Conservation (phyloP, 2,797 vertebrate genomes). For the Xenops minutus region DNA sequence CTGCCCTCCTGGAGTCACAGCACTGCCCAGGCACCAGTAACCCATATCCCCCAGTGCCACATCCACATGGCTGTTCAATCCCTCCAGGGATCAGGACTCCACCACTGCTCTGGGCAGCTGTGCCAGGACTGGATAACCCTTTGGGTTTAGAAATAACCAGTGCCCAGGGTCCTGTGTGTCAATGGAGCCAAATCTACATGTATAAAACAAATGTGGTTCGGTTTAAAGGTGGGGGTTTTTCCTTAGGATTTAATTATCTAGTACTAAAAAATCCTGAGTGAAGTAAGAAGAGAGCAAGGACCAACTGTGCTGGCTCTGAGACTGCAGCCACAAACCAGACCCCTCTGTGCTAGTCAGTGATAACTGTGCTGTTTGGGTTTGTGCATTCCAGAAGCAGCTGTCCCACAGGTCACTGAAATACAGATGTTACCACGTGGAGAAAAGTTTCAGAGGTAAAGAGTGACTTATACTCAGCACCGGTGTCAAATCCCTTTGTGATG, state of each 20-base stretch:
- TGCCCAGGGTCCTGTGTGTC: neutral
- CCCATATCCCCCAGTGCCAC: neutral
- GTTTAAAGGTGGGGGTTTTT: neutral
- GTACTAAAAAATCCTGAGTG: neutral
- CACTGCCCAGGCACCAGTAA: neutral
- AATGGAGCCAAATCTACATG: neutral
- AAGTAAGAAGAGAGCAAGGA: neutral
- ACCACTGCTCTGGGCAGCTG: neutral
- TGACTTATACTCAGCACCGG: neutral
- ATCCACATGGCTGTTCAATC: neutral
- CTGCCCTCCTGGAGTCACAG: neutral
- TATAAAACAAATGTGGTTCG: neutral
- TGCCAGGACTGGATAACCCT: neutral
- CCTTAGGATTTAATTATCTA: neutral
- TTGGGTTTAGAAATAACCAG: neutral
- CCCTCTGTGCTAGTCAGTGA: rapidly evolving
- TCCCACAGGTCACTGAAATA: neutral
- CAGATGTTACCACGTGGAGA: neutral
- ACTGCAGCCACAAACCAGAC: neutral
- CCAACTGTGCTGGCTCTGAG: neutral
- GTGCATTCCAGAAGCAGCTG: neutral
- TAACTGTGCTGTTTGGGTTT: rapidly evolving
- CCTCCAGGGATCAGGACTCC: neutral
- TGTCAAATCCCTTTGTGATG: neutral
- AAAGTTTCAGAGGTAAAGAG: neutral